Evolutionary conservation across 2,113 vertebrate genomes (phyloP).

Genomic region (Gallinago jamesoni): DNA sequence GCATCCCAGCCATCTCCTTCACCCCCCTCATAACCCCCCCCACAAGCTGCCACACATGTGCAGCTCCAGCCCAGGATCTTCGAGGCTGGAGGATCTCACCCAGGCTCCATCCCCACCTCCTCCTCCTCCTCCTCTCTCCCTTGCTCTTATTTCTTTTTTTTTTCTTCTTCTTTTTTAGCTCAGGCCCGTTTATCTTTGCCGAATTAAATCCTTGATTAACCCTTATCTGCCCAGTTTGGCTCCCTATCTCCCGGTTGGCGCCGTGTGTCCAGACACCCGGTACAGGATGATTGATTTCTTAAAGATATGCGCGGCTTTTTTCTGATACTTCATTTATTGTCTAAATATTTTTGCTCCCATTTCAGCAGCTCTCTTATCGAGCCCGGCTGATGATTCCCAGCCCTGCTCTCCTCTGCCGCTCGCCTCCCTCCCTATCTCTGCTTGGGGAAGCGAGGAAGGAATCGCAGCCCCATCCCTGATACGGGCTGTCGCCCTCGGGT

Average conservation of each 20-base stretch:
- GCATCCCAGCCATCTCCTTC: neutral
- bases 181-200: slow-evolving; percentile 74
- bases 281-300: slow-evolving; percentile 97
- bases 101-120: neutral
- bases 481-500: neutral
- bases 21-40: accelerated
- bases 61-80: neutral
- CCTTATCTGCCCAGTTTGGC: slow-evolving; percentile 85
- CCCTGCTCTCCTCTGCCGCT: slow-evolving; percentile 35
- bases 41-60: neutral
- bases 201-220: slow-evolving; percentile 86
- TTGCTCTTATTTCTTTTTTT: neutral
- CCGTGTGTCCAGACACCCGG: slow-evolving; percentile 94
- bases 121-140: neutral
- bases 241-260: slow-evolving; percentile 92
- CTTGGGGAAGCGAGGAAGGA: slow-evolving; percentile 57
- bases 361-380: slow-evolving; percentile 78
- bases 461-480: slow-evolving; percentile 56
- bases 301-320: slow-evolving; percentile 87
- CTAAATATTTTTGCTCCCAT: slow-evolving; percentile 88
- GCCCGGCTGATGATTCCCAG: slow-evolving; percentile 74
- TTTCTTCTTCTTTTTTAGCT: neutral
- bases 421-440: slow-evolving; percentile 56
- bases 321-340: slow-evolving; percentile 97
- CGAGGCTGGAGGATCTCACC: neutral